Evolutionary conservation across 2,888 invertebrate species (phyloP), one percentile per base, ranked within the genome.

Genomic region (Microdon myrmicae): DNA sequence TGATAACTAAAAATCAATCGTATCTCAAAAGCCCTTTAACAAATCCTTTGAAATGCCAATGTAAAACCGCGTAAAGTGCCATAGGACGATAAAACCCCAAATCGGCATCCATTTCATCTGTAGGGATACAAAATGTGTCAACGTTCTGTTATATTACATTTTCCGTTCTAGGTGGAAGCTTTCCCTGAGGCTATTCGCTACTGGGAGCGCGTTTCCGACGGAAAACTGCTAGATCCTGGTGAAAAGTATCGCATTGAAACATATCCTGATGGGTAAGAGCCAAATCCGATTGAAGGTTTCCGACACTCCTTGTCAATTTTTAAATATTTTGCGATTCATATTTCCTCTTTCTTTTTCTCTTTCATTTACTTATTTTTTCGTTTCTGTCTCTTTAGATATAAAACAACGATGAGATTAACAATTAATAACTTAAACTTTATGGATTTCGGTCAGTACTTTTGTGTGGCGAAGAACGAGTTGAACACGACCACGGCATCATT

Each of bases 161-260:
- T 45, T 31, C 38, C 3, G 44, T 51, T 43, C 28, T 68, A 85
- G 85, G 87, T 93, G 14, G 94, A 95, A 81, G 92, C 93, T 0
- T 94, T 88, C 80, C 94, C 94, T 0, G 90, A 90, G 71, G 89
- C 94, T 1, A 85, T 92, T 0, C 84, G 89, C 39, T 92, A 92
- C 70, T 95, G 95, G 95, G 91, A 93, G 73, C 83, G 86, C 9
- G 75, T 76, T 3, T 83, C 84, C 3, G 90, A 92, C 71, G 92
- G 90, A 2, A 82, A 87, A 17, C 84, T 90, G 5, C 79, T 94
- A 4, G 91, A 91, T 75, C 79, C 77, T 23, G 81, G 82, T 45
- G 85, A 85, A 53, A 89, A 88, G 74, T 87, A 87, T 74, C 81
- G 83, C 69, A 85, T 87, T 56, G 82, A 84, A 81, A 83, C 74